These are phyloP conservation scores for Nymphalis c-album DNA, from an alignment of 2,888 invertebrate species.

Conservation along the genomic window DNA sequence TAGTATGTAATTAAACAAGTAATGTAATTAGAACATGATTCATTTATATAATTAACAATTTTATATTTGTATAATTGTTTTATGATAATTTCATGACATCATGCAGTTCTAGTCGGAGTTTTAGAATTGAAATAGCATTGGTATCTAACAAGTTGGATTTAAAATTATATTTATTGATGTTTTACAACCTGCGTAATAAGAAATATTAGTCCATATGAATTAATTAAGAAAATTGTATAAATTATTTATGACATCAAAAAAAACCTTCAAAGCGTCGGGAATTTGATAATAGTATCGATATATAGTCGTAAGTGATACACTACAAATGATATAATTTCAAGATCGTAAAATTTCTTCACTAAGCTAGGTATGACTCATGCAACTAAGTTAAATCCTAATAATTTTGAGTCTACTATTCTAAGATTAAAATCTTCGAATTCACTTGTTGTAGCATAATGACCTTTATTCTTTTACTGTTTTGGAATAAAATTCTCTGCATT, in stretches of 20 bases:
- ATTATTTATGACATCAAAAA: no score
- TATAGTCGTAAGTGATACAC: no score
- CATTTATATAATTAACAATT: neutral
- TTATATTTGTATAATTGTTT: neutral
- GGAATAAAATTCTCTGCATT: neutral
- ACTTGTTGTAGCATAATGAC: neutral
- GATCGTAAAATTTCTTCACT: no score
- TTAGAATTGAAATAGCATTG: neutral
- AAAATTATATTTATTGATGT: neutral
- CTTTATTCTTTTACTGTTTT: neutral
- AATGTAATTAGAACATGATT: neutral
- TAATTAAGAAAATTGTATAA: no score
- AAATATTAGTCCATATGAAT: no score
- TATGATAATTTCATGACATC: neutral
- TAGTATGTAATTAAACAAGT: neutral
- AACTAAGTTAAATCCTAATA: neutral
- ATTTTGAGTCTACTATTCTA: neutral
- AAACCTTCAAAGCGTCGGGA: no score
- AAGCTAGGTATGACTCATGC: neutral
- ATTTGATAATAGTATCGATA: no score
- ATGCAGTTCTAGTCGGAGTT: neutral
- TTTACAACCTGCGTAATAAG: no score
- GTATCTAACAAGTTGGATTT: neutral
- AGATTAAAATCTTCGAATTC: neutral
- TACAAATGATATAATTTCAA: no score